Base-by-base conservation (phyloP, 1,140 invertebrate species). In the Neotoxoptera formosana region DNA sequence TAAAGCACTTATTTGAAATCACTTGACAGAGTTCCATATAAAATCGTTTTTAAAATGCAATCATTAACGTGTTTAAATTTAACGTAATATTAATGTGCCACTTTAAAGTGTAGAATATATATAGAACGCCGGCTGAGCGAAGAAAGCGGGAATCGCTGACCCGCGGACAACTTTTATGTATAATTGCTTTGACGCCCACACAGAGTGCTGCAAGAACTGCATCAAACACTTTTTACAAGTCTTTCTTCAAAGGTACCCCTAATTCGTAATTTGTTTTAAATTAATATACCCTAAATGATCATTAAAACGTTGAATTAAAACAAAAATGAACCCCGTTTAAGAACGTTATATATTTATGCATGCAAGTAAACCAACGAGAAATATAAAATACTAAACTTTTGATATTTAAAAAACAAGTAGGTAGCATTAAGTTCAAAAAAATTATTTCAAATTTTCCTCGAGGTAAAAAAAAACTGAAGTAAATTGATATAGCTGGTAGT, bases 191-290 rank as follows among this genome's bases (percentile, higher is more conserved):
- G 60, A 76, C 60, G 30, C 30, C 60, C 60, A 76, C n/a, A n/a
- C 30, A 76, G 14, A 76, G n/a, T 7, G 30, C 60, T 76, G 60
- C 60, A 34, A 76, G 14, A 76, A 6, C 14, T n/a, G 14, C 60
- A 76, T 14, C 23, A 76, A 76, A n/a, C 14, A 17, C n/a, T 76
- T 76, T 76, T 76, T n/a, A 76, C 14, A n/a, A 76, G 60, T 17
- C 30, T n/a, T n/a, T 76, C 60, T 76, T 76, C 60, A 76, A 76
- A 76, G 60, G 60, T 76, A 34, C 60, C 14, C 60, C 14, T 76
- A 76, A 76, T 76, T 76, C 60, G 60, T 67, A 67, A 67, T n/a
- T 67, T 67, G 60, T 76, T 76, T 76, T 76, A 76, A 76, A n/a
- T 76, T n/a, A 76, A 76, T 34, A 67, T 14, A 67, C 60, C 60